phyloP scores from a whole-genome alignment of 2,113 vertebrate genomes.

The Burhinus bistriatus region DNA sequence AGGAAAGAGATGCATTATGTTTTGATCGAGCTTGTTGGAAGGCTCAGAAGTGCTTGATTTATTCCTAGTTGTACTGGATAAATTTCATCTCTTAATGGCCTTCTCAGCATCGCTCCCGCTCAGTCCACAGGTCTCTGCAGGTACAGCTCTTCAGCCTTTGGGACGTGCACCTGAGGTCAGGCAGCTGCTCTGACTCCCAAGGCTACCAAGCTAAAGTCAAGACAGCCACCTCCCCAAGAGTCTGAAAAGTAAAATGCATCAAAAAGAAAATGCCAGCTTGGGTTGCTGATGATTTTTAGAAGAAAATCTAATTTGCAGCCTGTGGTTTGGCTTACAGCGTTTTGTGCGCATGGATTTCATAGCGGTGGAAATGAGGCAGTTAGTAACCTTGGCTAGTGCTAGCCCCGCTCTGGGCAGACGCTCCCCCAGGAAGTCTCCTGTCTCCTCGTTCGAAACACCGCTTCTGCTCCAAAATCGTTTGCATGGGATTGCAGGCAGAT shows the following conservation, averaged over 20 bases:
- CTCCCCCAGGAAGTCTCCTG: background rate
- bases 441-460: background rate
- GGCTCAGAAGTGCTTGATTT: background rate
- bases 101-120: fast-evolving
- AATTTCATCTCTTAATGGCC: background rate
- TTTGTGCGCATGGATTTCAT: background rate
- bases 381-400: background rate
- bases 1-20: background rate
- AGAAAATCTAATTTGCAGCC: background rate
- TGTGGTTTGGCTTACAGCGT: background rate
- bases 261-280: background rate
- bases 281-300: background rate
- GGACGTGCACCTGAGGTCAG: background rate
- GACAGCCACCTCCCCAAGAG: background rate
- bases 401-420: background rate
- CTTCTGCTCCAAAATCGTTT: background rate
- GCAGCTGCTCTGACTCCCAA: background rate
- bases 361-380: background rate
- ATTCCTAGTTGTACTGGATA: background rate
- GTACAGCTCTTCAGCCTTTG: background rate
- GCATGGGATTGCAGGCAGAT: background rate
- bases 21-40: background rate
- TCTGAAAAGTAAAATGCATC: background rate
- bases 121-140: background rate
- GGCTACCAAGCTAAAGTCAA: background rate